A percentile compares a stretch with the other conserved stretches of the same genome.
These are phyloP conservation scores for Heterodera carotae DNA, from an alignment of 1,140 invertebrate species.

Conservation along the genomic window DNA sequence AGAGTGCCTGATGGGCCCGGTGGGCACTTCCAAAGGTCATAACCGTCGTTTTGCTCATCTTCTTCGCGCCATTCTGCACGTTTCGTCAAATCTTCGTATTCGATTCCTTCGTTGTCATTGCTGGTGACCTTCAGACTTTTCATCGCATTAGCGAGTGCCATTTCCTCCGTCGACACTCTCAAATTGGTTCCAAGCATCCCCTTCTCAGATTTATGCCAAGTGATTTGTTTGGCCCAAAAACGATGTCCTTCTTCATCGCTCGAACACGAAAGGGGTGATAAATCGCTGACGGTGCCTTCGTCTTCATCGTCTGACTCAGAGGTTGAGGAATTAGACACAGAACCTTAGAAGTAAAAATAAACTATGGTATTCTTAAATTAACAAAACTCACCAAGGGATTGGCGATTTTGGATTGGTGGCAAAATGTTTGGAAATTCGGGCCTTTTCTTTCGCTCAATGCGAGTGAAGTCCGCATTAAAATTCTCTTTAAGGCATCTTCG, in stretches of 20 bases:
- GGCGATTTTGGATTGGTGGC: not conserved
- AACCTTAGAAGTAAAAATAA: not conserved
- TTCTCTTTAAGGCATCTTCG: conserved; percentile 7
- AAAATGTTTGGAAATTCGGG: not conserved
- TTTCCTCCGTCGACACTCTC: not conserved
- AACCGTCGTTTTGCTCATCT: not conserved
- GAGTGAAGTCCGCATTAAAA: not conserved
- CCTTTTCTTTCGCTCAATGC: conserved; percentile 6
- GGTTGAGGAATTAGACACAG: no score
- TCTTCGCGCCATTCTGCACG: not conserved
- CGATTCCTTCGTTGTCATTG: not conserved
- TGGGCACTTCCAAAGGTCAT: not conserved
- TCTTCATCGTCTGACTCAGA: not conserved
- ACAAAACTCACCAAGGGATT: not conserved
- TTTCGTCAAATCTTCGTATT: not conserved
- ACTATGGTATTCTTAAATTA: not conserved
- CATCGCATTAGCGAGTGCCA: not conserved
- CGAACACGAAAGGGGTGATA: not conserved
- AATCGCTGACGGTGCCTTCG: conserved; percentile 2
- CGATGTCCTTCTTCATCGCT: conserved; percentile 18
- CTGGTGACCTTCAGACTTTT: not conserved
- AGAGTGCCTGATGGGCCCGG: not conserved
- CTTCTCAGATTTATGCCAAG: not conserved
- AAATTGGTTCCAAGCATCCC: not conserved
- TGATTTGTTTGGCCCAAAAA: conserved; percentile 25